A percentile compares a stretch with the other conserved stretches of the same genome.
These are phyloP conservation scores for Phoebastria nigripes DNA, from an alignment of 2,797 vertebrate genomes.

Conservation along the genomic window DNA sequence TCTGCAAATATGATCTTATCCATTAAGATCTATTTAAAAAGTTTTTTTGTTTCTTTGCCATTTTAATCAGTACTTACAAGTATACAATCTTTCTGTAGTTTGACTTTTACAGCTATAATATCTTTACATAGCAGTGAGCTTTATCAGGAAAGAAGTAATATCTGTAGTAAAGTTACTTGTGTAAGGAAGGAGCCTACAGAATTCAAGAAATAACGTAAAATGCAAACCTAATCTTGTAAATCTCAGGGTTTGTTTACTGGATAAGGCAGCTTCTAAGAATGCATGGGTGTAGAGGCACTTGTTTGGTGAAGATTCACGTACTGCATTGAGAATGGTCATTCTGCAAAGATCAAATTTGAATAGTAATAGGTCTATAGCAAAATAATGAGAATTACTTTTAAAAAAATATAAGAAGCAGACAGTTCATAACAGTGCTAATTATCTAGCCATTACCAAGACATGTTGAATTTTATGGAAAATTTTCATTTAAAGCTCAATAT, in stretches of 20 bases:
- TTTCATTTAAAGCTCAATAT: not conserved
- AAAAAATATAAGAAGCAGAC: not conserved
- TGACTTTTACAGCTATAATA: not conserved
- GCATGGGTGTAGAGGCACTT: not conserved
- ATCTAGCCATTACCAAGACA: not conserved
- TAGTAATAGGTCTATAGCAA: not conserved
- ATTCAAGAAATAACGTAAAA: not conserved
- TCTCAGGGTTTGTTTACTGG: not conserved
- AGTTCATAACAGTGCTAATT: not conserved
- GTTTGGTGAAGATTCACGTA: rapidly evolving
- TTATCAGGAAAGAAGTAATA: not conserved
- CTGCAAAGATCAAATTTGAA: not conserved
- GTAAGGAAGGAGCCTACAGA: not conserved
- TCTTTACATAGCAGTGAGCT: not conserved
- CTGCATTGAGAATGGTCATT: not conserved
- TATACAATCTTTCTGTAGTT: not conserved
- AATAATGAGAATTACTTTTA: not conserved
- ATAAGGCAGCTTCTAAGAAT: not conserved
- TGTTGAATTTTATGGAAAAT: not conserved
- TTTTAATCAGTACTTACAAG: not conserved
- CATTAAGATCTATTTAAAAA: not conserved
- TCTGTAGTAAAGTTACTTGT: not conserved
- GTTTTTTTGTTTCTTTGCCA: not conserved
- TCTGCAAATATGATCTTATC: not conserved
- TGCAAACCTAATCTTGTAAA: not conserved